A percentile compares a stretch with the other conserved stretches of the same genome.
phyloP scores from a whole-genome alignment of 2,888 invertebrate genomes.

The Augiades crinisus region DNA sequence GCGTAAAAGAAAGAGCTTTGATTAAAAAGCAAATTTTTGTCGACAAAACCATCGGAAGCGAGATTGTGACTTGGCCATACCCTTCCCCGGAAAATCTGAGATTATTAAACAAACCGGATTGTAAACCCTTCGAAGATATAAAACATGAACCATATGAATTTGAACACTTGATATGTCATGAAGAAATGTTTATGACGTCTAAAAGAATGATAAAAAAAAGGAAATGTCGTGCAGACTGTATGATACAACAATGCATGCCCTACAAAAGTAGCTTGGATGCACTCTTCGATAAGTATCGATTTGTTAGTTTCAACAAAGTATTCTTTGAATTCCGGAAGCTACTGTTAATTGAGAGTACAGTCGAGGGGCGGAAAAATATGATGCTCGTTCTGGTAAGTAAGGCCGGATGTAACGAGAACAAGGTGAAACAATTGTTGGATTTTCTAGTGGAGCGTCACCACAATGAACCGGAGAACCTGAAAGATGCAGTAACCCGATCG shows the following conservation, averaged over 20 bases:
- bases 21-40: constrained; percentile 52
- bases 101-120: constrained; percentile 28
- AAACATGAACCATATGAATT: constrained; percentile 28
- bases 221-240: not conserved
- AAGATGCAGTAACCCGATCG: constrained; percentile 57
- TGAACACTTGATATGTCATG: not conserved
- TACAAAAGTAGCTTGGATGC: constrained; percentile 41
- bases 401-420: constrained; percentile 47
- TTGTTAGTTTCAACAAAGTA: constrained; percentile 48
- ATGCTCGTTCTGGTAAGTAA: constrained; percentile 63
- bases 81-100: constrained; percentile 19
- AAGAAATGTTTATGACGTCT: too few relatives aligned
- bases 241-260: not conserved
- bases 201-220: not conserved
- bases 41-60: constrained; percentile 42
- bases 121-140: constrained; percentile 42
- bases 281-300: constrained; percentile 55
- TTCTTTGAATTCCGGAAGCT: constrained; percentile 48
- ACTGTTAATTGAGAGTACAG: constrained; percentile 44
- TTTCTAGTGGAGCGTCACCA: constrained; percentile 42
- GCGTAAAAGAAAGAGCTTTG: constrained; percentile 37
- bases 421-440: constrained; percentile 45
- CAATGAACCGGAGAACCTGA: constrained; percentile 54
- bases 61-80: constrained; percentile 45
- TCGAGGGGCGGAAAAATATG: constrained; percentile 54